These are phyloP conservation scores for Morelia viridis DNA, from an alignment of 2,797 vertebrate species.

Conservation along the genomic window DNA sequence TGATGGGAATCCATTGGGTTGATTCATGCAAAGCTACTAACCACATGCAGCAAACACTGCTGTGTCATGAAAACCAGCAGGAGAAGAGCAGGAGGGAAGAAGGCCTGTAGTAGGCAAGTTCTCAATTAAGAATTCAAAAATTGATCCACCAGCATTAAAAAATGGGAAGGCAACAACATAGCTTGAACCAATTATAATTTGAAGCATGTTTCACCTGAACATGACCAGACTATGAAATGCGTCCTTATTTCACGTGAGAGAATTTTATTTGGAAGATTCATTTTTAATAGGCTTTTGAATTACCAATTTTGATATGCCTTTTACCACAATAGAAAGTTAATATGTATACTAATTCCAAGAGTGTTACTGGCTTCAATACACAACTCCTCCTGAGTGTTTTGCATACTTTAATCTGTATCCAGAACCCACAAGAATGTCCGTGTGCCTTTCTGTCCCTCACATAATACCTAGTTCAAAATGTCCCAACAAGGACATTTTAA, in stretches of 20 bases:
- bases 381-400: neutral
- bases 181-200: neutral
- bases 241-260: neutral
- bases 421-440: neutral
- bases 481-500: slow-evolving; percentile 10
- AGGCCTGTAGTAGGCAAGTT: neutral
- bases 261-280: slow-evolving; percentile 20
- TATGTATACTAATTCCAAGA: slow-evolving; percentile 17
- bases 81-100: neutral
- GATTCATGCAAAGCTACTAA: neutral
- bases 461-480: neutral
- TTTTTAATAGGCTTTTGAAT: slow-evolving; percentile 29
- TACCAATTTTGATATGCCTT: slow-evolving; percentile 13
- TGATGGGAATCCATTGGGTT: neutral
- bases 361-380: neutral
- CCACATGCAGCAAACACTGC: neutral
- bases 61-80: neutral
- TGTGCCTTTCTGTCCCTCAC: neutral
- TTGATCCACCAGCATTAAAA: neutral
- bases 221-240: neutral
- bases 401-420: slow-evolving; percentile 4
- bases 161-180: neutral
- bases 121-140: neutral
- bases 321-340: slow-evolving; percentile 17
- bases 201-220: neutral